Percentiles rank a stretch among this genome's conserved stretches.
phyloP scores from a whole-genome alignment of 1,140 invertebrate species.

The Drosophila burlai region DNA sequence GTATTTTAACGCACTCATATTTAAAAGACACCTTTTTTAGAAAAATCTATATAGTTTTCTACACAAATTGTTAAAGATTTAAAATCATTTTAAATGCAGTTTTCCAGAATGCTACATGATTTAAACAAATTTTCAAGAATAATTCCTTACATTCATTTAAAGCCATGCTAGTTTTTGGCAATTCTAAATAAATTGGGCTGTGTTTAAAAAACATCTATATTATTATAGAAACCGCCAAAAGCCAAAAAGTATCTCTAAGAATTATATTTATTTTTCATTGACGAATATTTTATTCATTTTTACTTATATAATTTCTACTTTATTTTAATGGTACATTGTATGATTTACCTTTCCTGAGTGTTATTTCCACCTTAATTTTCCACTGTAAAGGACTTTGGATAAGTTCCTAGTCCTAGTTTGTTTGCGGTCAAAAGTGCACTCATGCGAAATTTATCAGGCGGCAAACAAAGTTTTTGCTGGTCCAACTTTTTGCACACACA shows the following conservation, averaged over 20 bases:
- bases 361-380: background rate
- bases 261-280: too few relatives aligned
- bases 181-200: background rate
- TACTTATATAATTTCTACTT: background rate
- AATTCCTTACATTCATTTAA: background rate
- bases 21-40: too few relatives aligned
- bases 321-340: background rate
- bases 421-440: slow-evolving; percentile 82
- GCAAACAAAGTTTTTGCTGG: slow-evolving; percentile 67
- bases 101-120: too few relatives aligned
- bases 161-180: background rate
- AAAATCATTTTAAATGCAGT: background rate
- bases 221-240: background rate
- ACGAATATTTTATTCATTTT: too few relatives aligned
- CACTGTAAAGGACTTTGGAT: slow-evolving; percentile 29
- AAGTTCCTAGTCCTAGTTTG: slow-evolving; percentile 62
- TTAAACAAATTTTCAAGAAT: too few relatives aligned
- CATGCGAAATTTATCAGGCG: slow-evolving; percentile 76
- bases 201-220: background rate
- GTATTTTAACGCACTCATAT: too few relatives aligned
- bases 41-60: too few relatives aligned
- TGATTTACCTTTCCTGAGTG: too few relatives aligned
- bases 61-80: too few relatives aligned
- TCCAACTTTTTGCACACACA: slow-evolving; percentile 84
- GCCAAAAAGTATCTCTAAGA: too few relatives aligned